phyloP scores from a whole-genome alignment of 2,797 vertebrate genomes.

The Capromys pilorides region DNA sequence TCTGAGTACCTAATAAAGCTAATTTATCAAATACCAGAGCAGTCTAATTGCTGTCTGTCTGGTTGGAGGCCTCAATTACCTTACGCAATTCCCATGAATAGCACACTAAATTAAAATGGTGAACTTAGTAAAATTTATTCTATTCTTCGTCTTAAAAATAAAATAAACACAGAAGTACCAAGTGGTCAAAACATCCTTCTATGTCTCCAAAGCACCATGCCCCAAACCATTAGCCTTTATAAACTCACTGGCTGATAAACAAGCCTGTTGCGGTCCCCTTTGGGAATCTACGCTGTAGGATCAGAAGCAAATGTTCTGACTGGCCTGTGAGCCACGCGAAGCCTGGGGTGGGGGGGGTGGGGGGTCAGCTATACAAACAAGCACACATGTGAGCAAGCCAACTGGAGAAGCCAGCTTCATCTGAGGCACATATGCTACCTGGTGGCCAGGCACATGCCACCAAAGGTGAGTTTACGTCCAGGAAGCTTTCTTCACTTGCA shows the following conservation, averaged over 20 bases:
- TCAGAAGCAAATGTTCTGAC: not conserved
- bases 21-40: slow-evolving; percentile 72
- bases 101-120: slow-evolving; percentile 67
- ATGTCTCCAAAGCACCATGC: not conserved
- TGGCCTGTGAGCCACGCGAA: not conserved
- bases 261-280: not conserved
- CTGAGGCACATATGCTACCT: not conserved
- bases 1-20: slow-evolving; percentile 36
- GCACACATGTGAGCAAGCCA: not conserved
- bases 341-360: not conserved
- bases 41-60: slow-evolving; percentile 71
- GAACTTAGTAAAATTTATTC: slow-evolving; percentile 66
- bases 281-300: not conserved
- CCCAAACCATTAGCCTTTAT: not conserved
- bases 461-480: not conserved
- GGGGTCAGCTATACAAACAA: not conserved
- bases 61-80: slow-evolving; percentile 71
- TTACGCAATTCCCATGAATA: slow-evolving; percentile 72
- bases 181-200: slow-evolving; percentile 12
- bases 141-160: slow-evolving; percentile 53
- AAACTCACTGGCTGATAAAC: not conserved
- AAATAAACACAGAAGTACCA: slow-evolving; percentile 11
- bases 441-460: not conserved
- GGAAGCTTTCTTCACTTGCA: not conserved
- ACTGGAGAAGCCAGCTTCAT: not conserved